Conservation (phyloP, 2,113 vertebrate species). For the Ginglymostoma cirratum region DNA sequence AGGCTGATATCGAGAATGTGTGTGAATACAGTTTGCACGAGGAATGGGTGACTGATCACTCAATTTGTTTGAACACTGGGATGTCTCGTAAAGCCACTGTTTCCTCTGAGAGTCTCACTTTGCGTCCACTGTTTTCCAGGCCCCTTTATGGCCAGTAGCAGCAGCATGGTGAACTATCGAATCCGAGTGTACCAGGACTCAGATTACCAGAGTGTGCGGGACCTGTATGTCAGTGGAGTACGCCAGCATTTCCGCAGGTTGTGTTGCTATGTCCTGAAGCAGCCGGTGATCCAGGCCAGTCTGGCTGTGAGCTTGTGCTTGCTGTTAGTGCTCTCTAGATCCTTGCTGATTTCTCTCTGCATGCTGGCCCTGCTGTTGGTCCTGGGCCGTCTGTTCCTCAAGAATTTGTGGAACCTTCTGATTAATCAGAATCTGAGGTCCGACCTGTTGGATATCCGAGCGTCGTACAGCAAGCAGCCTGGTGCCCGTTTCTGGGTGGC, state of each 20-base stretch:
- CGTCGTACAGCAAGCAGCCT: slow-evolving; percentile 43
- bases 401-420: slow-evolving; percentile 44
- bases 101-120: background rate
- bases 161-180: background rate
- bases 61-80: no score
- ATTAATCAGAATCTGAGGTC: slow-evolving; percentile 49
- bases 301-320: slow-evolving; percentile 45
- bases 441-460: slow-evolving; percentile 52
- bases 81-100: no score
- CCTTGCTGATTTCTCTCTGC: slow-evolving; percentile 45
- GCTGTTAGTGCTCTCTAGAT: slow-evolving; percentile 44
- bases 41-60: no score
- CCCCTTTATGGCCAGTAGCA: no score
- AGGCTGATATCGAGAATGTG: no score
- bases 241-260: slow-evolving; percentile 48
- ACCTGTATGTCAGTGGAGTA: slow-evolving; percentile 50
- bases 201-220: slow-evolving; percentile 46
- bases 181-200: background rate
- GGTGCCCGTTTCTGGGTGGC: slow-evolving; percentile 54
- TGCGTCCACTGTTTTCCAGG: background rate
- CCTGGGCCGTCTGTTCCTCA: slow-evolving; percentile 44
- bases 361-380: slow-evolving; percentile 45
- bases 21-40: no score
- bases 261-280: slow-evolving; percentile 49
- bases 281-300: slow-evolving; percentile 46